Percentiles rank a stretch among this genome's conserved stretches.
These are phyloP conservation scores for Rambutsinella grinnellia DNA, from an alignment of 2,888 invertebrate genomes.

Conservation along the genomic window DNA sequence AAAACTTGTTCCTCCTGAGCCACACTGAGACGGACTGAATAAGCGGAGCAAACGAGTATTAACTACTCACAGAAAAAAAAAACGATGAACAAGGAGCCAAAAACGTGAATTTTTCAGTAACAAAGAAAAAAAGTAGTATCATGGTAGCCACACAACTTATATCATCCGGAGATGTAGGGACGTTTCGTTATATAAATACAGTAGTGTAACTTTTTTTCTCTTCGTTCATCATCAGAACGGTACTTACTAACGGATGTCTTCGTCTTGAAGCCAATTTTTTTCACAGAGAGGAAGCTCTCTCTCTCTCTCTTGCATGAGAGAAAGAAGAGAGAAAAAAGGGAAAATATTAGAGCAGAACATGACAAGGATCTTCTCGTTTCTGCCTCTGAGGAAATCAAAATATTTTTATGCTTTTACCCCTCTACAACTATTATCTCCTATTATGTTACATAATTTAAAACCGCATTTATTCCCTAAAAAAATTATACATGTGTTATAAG, in stretches of 20 bases:
- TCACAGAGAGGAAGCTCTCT: slow-evolving; percentile 34
- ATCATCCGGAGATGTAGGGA: neutral
- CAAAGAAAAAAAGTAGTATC: neutral
- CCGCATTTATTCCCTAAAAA: too few relatives aligned
- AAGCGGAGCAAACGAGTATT: neutral
- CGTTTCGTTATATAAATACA: slow-evolving; percentile 19
- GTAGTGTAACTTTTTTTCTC: slow-evolving; percentile 30
- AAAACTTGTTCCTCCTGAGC: slow-evolving; percentile 48
- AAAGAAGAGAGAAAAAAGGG: slow-evolving; percentile 48
- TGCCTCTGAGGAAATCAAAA: slow-evolving; percentile 51
- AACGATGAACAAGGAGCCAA: slow-evolving; percentile 9
- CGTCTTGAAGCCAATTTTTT: slow-evolving; percentile 31
- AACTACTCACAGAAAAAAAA: neutral
- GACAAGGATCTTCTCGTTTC: slow-evolving; percentile 47
- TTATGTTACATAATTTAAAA: neutral
- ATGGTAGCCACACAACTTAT: too few relatives aligned
- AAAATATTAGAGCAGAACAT: slow-evolving; percentile 59
- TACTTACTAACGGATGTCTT: slow-evolving; percentile 53
- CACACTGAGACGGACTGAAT: slow-evolving; percentile 4
- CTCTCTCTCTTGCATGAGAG: slow-evolving; percentile 14
- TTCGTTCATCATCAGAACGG: slow-evolving; percentile 39
- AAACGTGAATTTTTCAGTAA: slow-evolving; percentile 13
- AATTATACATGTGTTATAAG: too few relatives aligned
- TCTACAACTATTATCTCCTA: neutral
- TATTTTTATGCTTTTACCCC: slow-evolving; percentile 22